A percentile compares a stretch with the other conserved stretches of the same genome.
Evolutionary conservation across 30 jellyfish, hydroid and myxozoan species (phyloP).

Genomic region (Chrysaora quinquecirrha): DNA sequence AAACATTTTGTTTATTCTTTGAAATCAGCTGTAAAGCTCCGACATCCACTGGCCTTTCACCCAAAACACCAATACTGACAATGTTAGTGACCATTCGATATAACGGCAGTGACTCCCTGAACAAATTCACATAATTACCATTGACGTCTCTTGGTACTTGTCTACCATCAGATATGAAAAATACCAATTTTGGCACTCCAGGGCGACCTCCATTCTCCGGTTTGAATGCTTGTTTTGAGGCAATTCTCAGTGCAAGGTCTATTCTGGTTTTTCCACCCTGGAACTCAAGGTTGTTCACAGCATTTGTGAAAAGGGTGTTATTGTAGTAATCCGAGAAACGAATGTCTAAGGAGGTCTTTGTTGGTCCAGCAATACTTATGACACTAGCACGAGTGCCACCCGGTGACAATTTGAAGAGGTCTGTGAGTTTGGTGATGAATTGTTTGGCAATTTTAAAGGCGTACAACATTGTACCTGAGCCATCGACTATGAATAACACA

Average conservation of each 20-base stretch:
- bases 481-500: conserved; percentile 25
- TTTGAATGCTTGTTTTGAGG: conserved; percentile 7
- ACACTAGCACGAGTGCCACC: conserved; percentile 44
- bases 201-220: conserved; percentile 45
- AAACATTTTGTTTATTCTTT: conserved; percentile 8
- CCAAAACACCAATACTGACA: conserved; percentile 18
- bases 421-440: conserved; percentile 1
- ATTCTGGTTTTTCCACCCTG: conserved; percentile 28
- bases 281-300: conserved; percentile 11
- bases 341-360: conserved; percentile 6
- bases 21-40: conserved; percentile 32
- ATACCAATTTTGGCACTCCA: conserved; percentile 30
- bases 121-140: conserved; percentile 20
- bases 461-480: conserved; percentile 36
- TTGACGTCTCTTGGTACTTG: conserved; percentile 24
- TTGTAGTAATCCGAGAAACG: conserved; percentile 29
- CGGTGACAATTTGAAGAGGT: conserved; percentile 15
- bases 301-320: conserved; percentile 13
- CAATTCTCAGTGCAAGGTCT: conserved; percentile 43
- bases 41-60: conserved; percentile 43
- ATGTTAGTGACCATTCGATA: conserved; percentile 5
- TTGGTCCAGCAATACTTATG: conserved; percentile 4
- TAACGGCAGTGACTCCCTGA: conserved; percentile 12
- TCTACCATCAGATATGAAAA: conserved; percentile 47
- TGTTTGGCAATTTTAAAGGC: conserved; percentile 22